Conservation (phyloP, 2,888 invertebrate species). For the Cylindroiulus punctatus region DNA sequence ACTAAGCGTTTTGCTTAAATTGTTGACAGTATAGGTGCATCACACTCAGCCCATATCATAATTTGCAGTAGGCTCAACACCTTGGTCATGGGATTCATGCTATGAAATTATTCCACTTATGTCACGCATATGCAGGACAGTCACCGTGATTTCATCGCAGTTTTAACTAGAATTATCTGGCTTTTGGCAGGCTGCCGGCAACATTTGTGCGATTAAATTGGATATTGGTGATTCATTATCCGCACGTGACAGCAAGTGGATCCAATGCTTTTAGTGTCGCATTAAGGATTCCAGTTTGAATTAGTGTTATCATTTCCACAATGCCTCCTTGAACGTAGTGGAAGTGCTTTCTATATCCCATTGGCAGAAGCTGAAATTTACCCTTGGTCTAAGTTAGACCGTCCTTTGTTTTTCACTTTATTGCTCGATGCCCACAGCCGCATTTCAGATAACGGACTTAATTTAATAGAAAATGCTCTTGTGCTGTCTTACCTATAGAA, state of each 20-base stretch:
- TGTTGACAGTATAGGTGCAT: neutral
- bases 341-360: constrained; percentile 3
- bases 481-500: no score
- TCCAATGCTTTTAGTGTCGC: constrained; percentile 27
- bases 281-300: constrained; percentile 35
- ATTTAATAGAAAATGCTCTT: no score
- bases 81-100: neutral
- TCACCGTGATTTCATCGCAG: neutral
- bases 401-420: neutral
- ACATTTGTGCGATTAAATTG: constrained; percentile 17
- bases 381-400: neutral
- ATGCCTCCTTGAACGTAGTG: neutral
- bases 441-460: no score
- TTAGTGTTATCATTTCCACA: constrained; percentile 7
- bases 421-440: neutral
- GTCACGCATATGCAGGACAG: neutral
- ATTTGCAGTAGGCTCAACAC: neutral
- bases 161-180: constrained; percentile 20
- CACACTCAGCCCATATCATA: neutral
- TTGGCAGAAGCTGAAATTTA: neutral
- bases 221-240: constrained; percentile 28
- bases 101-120: neutral
- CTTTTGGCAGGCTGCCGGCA: neutral
- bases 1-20: neutral
- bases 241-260: constrained; percentile 27